Base-by-base conservation (phyloP, 2,797 vertebrate species). In the Liparis tanakae region DNA sequence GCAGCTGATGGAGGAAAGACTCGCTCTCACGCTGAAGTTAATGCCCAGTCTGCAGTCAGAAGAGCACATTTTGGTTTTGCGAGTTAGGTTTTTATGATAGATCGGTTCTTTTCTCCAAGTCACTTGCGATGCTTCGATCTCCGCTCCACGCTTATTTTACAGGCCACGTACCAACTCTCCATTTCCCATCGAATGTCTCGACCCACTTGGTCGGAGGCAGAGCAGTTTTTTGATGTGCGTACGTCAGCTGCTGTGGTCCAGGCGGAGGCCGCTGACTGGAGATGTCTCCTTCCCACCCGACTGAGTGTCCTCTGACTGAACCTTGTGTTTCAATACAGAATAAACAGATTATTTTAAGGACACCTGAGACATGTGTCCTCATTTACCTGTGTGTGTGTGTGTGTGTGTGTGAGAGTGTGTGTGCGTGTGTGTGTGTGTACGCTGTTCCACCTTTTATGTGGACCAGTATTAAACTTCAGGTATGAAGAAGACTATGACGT, bases 341-440 rank as follows among this genome's bases (percentile, higher is more conserved):
- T 93, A 93, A 94, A 94, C 85, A 89, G 78, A 94, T 93, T 94
- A 94, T 94, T 94, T 94, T 94, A 94, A 94, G 84, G 93, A 91
- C 70, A 91, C 56, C 1, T 60, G 36, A 43, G 78, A 57, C 60
- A 8, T 6, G 60, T 70, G 63, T 84, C 67, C 63, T 85, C 48
- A 72, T 79, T 85, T 58, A 33, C 12, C 8, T 46, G 1, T 4
- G 2, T 18, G 4, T 37, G 44, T 65, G 22, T 61, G 7, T 4
- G 43, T 46, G 15, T 46, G 43, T 15, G 41, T 43, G 41, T 43
- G 41, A 13, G 41, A 1, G 41, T 4, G 39, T 10, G 37, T 1
- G 37, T 10, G 37, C 3, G 39, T 12, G 39, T 13, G 39, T 41
- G 39, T 41, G 39, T 41, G 39, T 12, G 39, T 67, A 57, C 65